Conservation (phyloP, 2,113 vertebrate genomes). For the Acanthochromis polyacanthus region DNA sequence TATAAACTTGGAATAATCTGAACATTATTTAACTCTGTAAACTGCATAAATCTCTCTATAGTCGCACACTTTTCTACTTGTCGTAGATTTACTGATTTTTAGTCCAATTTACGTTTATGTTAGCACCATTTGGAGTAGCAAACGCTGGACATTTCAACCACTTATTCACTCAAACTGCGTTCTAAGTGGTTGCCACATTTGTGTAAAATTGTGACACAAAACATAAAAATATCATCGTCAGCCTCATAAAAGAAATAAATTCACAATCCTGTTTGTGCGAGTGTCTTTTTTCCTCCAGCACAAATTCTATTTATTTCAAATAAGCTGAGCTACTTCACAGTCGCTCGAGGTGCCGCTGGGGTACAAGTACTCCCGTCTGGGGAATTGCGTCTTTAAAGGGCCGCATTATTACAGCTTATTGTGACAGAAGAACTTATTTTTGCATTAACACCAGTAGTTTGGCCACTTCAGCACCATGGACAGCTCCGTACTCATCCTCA, state of each 20-base stretch:
- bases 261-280: background rate
- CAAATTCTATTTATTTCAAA: background rate
- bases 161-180: background rate
- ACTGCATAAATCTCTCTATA: no score
- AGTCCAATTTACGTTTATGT: no score
- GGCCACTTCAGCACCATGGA: conserved; percentile 60
- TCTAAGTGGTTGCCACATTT: no score
- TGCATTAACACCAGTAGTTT: background rate
- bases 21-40: no score
- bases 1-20: no score
- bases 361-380: background rate
- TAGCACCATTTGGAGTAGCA: background rate
- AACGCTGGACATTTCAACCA: background rate
- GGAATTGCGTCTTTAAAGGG: conserved; percentile 6
- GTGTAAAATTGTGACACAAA: conserved; percentile 9
- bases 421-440: no score
- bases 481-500: conserved; percentile 40
- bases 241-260: background rate
- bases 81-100: no score
- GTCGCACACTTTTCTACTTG: no score
- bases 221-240: background rate
- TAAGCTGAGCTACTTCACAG: conserved; percentile 7
- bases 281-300: background rate
- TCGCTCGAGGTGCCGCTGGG: background rate
- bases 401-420: background rate